Evolutionary conservation across 2,113 vertebrate genomes (phyloP), one percentile per base, ranked within the genome.

Genomic region (Entelurus aequoreus): DNA sequence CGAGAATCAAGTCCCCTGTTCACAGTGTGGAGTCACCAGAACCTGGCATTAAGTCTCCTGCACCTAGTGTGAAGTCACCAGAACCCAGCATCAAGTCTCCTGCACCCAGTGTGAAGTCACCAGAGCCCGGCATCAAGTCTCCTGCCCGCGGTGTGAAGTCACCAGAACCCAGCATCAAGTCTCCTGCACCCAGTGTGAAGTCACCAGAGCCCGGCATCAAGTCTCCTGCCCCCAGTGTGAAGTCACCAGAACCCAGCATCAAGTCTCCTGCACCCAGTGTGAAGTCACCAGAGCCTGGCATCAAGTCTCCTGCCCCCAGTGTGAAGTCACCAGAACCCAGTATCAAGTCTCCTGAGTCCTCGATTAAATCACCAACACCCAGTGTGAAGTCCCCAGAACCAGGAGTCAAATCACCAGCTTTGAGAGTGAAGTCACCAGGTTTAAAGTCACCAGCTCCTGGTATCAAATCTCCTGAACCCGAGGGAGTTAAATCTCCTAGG

Each of bases 381-480:
- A 65, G 69, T 55, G 7, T 87, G 57, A 91, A 91, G 72, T 94
- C 95, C 81, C 94, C 95, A 60, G 81, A 83, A 55, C 91, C 91
- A 75, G 79, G 80, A 78, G 86, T 94, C 7, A 97, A 85, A 77
- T 95, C 95, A 54, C 94, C 94, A 15, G 67, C 89, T 58, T 84
- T 87, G 0, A 83, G 77, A 21, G 69, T 94, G 60, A 96, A 95
- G 78, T 93, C 93, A 57, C 92, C 92, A 42, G 15, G 47, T 14
- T 12, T 48, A 12, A 12, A 73, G 10, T 71, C 74, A n/a, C 1
- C 58, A 9, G 42, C 74, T 16, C 48, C 72, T 5, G 10, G 47
- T 48, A 15, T 48, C 14, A 48, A 48, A 15, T 84, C 84, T 46
- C 84, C 82, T 36, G 64, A 90, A 60, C 85, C 87, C 0, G 83